Conservation (phyloP, 2,113 vertebrate species). For the Oryzias celebensis region DNA sequence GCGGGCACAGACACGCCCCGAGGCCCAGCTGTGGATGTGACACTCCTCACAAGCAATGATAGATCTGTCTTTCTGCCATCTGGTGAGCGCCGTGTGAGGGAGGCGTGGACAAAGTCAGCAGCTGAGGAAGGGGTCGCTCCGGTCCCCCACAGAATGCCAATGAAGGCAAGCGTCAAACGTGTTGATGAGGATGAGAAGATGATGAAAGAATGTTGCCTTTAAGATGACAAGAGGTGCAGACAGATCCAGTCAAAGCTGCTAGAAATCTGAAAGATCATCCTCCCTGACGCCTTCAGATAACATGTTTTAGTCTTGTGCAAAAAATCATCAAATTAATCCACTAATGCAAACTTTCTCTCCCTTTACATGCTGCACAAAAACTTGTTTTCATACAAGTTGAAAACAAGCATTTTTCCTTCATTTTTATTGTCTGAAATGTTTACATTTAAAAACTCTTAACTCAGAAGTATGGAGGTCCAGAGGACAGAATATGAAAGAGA, state of each 20-base stretch:
- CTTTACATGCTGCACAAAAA: too few species aligned
- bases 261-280: background rate
- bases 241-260: background rate
- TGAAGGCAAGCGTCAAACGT: slow-evolving; percentile 12
- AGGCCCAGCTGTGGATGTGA: slow-evolving; percentile 35
- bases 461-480: too few species aligned
- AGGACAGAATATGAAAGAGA: too few species aligned
- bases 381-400: too few species aligned
- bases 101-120: background rate
- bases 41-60: slow-evolving; percentile 46
- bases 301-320: background rate
- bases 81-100: slow-evolving; percentile 30
- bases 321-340: too few species aligned
- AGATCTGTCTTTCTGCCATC: slow-evolving; percentile 54
- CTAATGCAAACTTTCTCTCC: too few species aligned
- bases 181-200: slow-evolving; percentile 19
- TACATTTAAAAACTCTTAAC: too few species aligned
- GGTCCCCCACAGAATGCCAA: background rate
- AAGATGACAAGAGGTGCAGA: slow-evolving; percentile 6
- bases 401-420: too few species aligned
- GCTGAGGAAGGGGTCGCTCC: slow-evolving; percentile 4
- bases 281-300: background rate
- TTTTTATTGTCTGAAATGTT: too few species aligned
- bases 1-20: slow-evolving; percentile 50
- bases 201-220: background rate